A percentile compares a stretch with the other conserved stretches of the same genome.
Conservation (phyloP, 2,888 invertebrate genomes). For the Ichneumon xanthorius region DNA sequence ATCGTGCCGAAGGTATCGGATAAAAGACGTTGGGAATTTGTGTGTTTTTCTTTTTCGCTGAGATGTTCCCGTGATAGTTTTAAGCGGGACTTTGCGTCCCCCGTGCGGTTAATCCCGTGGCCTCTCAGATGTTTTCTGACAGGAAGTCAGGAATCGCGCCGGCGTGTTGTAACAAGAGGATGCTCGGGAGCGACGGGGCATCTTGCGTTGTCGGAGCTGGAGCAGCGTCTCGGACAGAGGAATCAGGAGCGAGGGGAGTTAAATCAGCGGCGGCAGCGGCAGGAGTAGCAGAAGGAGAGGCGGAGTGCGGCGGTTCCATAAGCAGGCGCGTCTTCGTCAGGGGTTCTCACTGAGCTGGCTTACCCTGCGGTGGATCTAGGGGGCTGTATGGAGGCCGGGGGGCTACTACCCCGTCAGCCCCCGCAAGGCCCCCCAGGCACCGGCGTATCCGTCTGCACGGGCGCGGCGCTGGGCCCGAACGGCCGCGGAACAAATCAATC, state of each 20-base stretch:
- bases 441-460: slow-evolving; percentile 81
- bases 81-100: not conserved
- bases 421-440: slow-evolving; percentile 87
- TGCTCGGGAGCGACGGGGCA: slow-evolving; percentile 73
- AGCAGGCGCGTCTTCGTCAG: slow-evolving; percentile 76
- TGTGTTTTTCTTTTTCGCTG: no score
- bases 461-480: slow-evolving; percentile 67
- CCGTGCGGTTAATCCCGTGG: slow-evolving; percentile 1
- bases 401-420: slow-evolving; percentile 89
- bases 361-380: slow-evolving; percentile 87
- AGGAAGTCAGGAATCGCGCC: slow-evolving; percentile 74
- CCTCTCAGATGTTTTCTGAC: slow-evolving; percentile 76
- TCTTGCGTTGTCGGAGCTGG: slow-evolving; percentile 66
- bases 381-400: slow-evolving; percentile 93
- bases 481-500: slow-evolving; percentile 73
- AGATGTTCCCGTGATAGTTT: no score
- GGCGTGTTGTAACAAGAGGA: slow-evolving; percentile 74
- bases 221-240: slow-evolving; percentile 14
- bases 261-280: slow-evolving; percentile 63
- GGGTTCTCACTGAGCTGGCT: slow-evolving; percentile 86
- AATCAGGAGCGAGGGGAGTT: slow-evolving; percentile 62
- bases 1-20: no score
- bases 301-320: slow-evolving; percentile 65
- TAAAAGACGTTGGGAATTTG: no score
- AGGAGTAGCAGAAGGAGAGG: slow-evolving; percentile 45